phyloP scores from a whole-genome alignment of 2,113 vertebrate species.

The Tapirus terrestris region DNA sequence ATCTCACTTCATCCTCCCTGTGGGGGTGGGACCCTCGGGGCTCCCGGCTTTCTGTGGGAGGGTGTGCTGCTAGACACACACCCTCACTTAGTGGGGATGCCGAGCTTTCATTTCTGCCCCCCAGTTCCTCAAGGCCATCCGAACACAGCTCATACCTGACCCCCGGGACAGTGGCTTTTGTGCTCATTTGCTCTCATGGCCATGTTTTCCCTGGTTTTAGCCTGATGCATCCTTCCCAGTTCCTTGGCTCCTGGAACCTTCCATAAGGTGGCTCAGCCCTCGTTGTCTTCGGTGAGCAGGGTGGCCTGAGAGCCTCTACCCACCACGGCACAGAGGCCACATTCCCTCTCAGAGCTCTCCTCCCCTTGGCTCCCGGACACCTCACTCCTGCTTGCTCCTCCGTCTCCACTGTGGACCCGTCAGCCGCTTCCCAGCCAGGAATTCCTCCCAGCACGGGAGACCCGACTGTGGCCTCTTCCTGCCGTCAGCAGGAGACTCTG shows the following conservation, averaged over 20 bases:
- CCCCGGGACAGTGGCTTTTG: accelerated
- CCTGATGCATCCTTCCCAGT: accelerated
- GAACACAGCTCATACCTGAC: background rate
- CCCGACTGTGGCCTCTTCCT: background rate
- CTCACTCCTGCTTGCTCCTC: background rate
- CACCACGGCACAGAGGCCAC: too few relatives aligned
- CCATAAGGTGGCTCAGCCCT: accelerated
- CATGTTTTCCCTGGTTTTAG: accelerated
- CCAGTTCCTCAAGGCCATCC: background rate
- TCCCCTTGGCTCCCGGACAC: background rate
- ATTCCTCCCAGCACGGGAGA: background rate
- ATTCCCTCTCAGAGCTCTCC: too few relatives aligned
- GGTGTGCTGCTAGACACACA: background rate
- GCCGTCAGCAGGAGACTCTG: background rate
- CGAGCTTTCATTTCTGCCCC: background rate
- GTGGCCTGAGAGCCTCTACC: accelerated
- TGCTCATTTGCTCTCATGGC: too few relatives aligned
- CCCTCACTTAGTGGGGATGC: too few relatives aligned
- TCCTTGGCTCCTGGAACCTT: accelerated
- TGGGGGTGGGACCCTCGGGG: background rate
- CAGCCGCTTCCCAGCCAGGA: background rate
- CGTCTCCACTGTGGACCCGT: background rate
- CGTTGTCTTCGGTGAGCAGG: background rate
- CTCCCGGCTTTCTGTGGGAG: background rate
- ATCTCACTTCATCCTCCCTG: accelerated